Percentiles rank a stretch among this genome's conserved stretches.
These are phyloP conservation scores for Syngnathus rostellatus DNA, from an alignment of 2,797 vertebrate genomes.

Conservation along the genomic window DNA sequence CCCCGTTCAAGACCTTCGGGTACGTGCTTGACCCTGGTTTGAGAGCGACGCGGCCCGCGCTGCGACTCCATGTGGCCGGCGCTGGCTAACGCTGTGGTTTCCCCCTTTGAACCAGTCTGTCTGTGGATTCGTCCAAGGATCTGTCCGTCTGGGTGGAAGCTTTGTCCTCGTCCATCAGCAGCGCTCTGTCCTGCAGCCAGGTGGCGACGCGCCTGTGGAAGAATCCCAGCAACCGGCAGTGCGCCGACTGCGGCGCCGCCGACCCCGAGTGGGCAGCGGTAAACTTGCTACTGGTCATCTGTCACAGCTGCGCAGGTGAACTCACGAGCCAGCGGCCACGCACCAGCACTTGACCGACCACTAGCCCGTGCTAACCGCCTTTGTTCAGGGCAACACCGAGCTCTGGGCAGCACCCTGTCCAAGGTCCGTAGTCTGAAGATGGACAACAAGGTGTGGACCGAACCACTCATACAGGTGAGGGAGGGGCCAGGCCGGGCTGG, in stretches of 20 bases:
- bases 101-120: conserved; percentile 47
- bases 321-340: background rate
- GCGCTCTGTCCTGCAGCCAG: conserved; percentile 65
- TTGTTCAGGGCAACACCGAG: conserved; percentile 58
- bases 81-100: background rate
- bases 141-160: conserved; percentile 50
- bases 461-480: conserved; percentile 65
- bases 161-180: conserved; percentile 52
- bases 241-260: conserved; percentile 59
- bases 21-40: conserved; percentile 5
- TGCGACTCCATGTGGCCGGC: too few species aligned
- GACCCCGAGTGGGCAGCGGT: conserved; percentile 72
- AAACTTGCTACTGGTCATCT: conserved; percentile 71
- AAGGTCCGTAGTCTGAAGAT: conserved; percentile 70
- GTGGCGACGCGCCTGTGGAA: conserved; percentile 63
- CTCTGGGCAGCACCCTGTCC: conserved; percentile 55
- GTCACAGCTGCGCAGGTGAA: conserved; percentile 64
- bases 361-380: background rate
- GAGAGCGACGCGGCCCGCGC: background rate
- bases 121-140: conserved; percentile 61
- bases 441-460: conserved; percentile 72
- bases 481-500: too few species aligned
- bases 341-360: background rate
- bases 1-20: conserved; percentile 67
- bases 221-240: conserved; percentile 66